Conservation (phyloP, 2,113 vertebrate species). For the Misgurnus mizolepis region DNA sequence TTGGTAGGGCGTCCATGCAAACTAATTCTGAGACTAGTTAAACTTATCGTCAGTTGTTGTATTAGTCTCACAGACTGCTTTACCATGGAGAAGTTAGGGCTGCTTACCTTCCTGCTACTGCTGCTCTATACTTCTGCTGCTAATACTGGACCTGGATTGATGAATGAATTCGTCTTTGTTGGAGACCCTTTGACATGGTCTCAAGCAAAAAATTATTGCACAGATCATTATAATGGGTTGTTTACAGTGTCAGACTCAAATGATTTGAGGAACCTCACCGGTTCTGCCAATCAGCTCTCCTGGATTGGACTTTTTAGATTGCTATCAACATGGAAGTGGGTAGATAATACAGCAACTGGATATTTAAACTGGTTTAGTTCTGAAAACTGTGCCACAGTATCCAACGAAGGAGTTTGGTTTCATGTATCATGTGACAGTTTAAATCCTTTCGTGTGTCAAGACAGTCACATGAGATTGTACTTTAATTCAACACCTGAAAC, state of each 20-base stretch:
- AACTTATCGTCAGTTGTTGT: not conserved
- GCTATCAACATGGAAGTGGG: not conserved
- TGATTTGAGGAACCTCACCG: not conserved
- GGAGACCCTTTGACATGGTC: not conserved
- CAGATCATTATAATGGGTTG: not conserved
- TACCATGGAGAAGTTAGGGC: not conserved
- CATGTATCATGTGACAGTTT: not conserved
- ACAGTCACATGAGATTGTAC: too few species aligned
- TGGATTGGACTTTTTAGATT: not conserved
- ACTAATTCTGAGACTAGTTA: not conserved
- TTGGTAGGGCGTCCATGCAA: not conserved
- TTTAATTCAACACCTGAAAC: too few species aligned
- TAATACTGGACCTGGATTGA: not conserved
- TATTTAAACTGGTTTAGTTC: conserved; percentile 9
- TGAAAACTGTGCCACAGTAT: not conserved
- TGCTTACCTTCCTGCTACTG: not conserved
- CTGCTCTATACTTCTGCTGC: not conserved
- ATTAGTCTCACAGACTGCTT: not conserved
- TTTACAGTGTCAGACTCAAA: not conserved
- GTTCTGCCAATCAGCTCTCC: conserved; percentile 12
- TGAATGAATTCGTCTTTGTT: conserved; percentile 6
- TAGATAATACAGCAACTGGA: not conserved
- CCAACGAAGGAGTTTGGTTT: too few species aligned
- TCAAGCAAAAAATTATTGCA: not conserved
- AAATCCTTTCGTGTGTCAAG: not conserved